Conservation (phyloP, 2,113 vertebrate species). For the Anhinga anhinga region DNA sequence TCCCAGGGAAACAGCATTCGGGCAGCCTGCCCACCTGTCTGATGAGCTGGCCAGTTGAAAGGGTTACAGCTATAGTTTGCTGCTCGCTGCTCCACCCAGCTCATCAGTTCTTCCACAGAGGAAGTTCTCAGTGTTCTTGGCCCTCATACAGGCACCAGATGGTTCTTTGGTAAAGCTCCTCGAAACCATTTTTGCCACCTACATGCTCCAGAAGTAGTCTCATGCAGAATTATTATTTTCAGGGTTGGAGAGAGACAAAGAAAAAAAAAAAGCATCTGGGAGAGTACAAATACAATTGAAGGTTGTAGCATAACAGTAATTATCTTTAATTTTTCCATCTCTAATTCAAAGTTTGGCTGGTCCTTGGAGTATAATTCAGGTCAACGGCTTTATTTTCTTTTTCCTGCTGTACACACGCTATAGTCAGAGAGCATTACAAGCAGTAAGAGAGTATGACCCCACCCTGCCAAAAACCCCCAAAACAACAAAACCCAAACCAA, state of each 20-base stretch:
- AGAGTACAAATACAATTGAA: neutral
- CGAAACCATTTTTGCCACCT: neutral
- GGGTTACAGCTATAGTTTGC: neutral
- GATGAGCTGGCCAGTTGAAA: neutral
- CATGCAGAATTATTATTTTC: neutral
- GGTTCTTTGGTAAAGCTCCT: constrained; percentile 14
- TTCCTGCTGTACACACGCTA: neutral
- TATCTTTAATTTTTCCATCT: neutral
- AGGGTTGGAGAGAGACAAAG: neutral
- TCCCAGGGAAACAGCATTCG: neutral
- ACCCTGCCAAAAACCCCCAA: neutral
- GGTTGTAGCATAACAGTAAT: neutral
- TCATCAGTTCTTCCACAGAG: neutral
- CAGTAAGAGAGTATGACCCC: neutral
- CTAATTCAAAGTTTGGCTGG: neutral
- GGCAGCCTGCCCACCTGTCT: neutral
- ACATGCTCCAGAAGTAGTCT: neutral
- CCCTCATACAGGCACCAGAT: neutral
- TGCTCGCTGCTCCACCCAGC: neutral
- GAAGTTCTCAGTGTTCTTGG: constrained; percentile 1
- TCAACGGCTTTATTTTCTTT: neutral
- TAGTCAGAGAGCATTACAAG: neutral
- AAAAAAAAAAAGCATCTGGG: neutral
- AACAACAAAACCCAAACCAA: neutral
- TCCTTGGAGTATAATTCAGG: neutral